Evolutionary conservation across 2,888 invertebrate genomes (phyloP), one percentile per base, ranked within the genome.

Genomic region (Blastobasis lacticolella): DNA sequence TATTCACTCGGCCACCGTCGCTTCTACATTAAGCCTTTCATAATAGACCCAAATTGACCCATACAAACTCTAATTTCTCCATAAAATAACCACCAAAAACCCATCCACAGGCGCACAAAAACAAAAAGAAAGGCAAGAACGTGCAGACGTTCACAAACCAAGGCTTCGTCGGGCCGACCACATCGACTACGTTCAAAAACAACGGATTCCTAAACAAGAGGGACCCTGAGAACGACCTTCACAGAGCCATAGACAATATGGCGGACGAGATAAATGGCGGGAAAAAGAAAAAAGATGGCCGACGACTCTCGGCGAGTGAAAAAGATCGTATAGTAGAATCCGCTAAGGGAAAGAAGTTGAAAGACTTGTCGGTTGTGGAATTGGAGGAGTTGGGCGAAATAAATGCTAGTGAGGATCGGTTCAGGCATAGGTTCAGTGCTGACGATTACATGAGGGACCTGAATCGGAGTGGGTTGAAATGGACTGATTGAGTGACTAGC

Each of bases 201-300:
- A 68, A 70, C 46, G 87, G 86, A 5, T 67, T 84, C 56, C 60
- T 87, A 3, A 83, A 81, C 62, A 78, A 75, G 49, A 67, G 78
- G 1, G 78, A 79, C 68, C 70, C 76, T 0, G 73, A 73, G 4
- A 79, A 80, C 61, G 76, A 78, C 5, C 65, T 85, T 0, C 79
- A 82, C 51, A 65, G 73, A 57, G 71, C 78, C 51, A 60, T 88
- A 54, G 79, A 83, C 70, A 71, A 78, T 61, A 76, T 88, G 72
- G 74, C 70, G 2, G 56, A 67, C 1, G 81, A 85, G 9, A 69
- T 85, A 4, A 74, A 76, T 54, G 73, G 71, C 51, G 55, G 50
- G 38, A 66, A 66, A 52, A 57, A 58, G 46, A 46, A 51, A 38
- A 49, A 57, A 50, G 48, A 53, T 50, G 41, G 52, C 53, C 49